Percentiles rank a stretch among this genome's conserved stretches.
Conservation (phyloP, 2,113 vertebrate genomes). For the Notiomystis cincta region DNA sequence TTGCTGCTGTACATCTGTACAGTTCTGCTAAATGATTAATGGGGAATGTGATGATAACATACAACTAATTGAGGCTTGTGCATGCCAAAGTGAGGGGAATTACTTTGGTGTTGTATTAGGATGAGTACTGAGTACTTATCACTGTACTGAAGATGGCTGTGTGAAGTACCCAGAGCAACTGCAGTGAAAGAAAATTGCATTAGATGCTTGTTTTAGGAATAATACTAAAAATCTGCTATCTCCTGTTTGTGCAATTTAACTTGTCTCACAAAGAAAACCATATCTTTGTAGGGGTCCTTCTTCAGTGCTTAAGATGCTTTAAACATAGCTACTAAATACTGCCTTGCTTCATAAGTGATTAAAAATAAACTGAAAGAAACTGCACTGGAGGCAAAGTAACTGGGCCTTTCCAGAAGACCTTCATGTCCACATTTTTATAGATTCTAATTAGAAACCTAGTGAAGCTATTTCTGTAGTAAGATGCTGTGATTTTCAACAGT, state of each 20-base stretch:
- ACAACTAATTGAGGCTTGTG: background rate
- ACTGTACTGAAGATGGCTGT: background rate
- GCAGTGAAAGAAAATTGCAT: background rate
- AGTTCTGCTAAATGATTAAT: constrained; percentile 37
- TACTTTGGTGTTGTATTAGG: background rate
- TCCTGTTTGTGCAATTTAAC: background rate
- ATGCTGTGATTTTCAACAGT: background rate
- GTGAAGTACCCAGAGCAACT: background rate
- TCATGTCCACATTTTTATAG: background rate
- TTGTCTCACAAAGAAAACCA: background rate
- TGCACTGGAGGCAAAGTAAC: background rate
- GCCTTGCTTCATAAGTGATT: background rate
- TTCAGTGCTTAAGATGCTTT: background rate
- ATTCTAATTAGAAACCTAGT: background rate
- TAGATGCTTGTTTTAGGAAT: background rate
- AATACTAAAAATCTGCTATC: background rate
- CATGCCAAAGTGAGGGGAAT: background rate
- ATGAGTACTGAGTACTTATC: background rate
- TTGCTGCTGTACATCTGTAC: background rate
- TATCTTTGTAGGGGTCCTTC: background rate
- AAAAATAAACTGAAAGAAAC: background rate
- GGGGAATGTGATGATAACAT: constrained; percentile 19
- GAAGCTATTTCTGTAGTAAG: background rate
- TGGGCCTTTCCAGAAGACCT: background rate
- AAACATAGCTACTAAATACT: background rate